phyloP scores from a whole-genome alignment of 1,140 invertebrate species.

The Oncopeltus fasciatus region DNA sequence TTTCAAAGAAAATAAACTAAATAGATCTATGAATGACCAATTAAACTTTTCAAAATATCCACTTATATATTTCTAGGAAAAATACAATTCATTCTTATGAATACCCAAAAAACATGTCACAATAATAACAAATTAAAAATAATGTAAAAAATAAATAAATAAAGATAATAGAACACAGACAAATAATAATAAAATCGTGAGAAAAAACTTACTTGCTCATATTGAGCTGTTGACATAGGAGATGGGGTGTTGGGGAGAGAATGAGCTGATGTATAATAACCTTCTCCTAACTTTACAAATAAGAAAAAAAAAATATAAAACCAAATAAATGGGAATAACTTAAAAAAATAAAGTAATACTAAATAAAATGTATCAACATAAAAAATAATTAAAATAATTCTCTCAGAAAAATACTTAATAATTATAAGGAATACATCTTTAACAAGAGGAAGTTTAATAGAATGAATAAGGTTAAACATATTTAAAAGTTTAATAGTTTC shows the following conservation, averaged over 20 bases:
- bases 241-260: conserved; percentile 22
- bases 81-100: background rate
- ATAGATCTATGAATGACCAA: no score
- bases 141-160: conserved; percentile 1
- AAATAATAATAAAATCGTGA: no score
- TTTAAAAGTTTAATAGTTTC: no score
- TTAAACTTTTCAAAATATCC: no score
- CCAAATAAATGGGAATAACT: conserved; percentile 12
- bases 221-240: conserved; percentile 21
- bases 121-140: conserved; percentile 7
- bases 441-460: no score
- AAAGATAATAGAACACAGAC: background rate
- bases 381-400: background rate
- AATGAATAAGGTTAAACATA: no score
- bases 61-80: no score
- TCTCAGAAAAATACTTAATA: no score
- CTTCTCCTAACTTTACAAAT: conserved; percentile 11
- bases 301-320: conserved; percentile 19
- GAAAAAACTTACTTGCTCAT: conserved; percentile 20
- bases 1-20: no score
- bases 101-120: background rate
- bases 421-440: no score
- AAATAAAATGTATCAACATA: no score
- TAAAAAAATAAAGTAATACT: conserved; percentile 12
- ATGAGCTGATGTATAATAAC: conserved; percentile 13